Base-by-base conservation (phyloP, 2,888 invertebrate species). In the Hydrotaea cyrtoneurina region DNA sequence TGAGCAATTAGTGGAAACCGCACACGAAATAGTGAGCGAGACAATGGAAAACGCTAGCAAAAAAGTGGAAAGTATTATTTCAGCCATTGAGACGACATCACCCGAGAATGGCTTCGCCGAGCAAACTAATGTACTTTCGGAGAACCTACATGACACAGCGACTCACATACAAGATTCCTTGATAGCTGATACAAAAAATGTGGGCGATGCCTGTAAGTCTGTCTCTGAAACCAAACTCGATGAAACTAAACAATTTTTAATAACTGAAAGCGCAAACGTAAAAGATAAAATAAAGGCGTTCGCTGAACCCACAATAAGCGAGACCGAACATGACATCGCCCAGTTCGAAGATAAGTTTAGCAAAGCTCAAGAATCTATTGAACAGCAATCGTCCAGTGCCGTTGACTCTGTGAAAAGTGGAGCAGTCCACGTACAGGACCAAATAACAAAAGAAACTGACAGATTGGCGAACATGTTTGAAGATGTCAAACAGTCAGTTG, bases 1-100 rank as follows among this genome's bases (percentile, higher is more conserved):
- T 11, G 73, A 75, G 1, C 87, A 11, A 78, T 73, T 79, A 10
- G 66, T 71, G 5, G 39, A 89, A 80, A 86, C 86, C 0, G 82
- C 88, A 0, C 87, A 82, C 74, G 86, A 89, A 72, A 87, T 90
- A 26, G 82, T 62, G 15, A 69, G 72, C 17, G 78, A 82, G 55
- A 80, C 78, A 0, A 86, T 90, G 39, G 82, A 86, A 69, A 78
- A 66, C 17, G 82, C 83, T 36, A 89, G 87, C 62, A 88, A 89
- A 72, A 90, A 89, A 31, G 89, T 90, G 10, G 90, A 89, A 81
- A 89, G 85, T 43, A 90, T 90, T 17, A 89, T 90, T 36, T 89
- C 89, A 69, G 86, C 89, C 13, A 89, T 90, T 50, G 90, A 91
- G 80, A 80, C 55, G 15, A 21, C 72, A 21, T 75, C 64, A 21